Evolutionary conservation across 2,888 invertebrate genomes (phyloP), one percentile per base, ranked within the genome.

Genomic region (Neoitamus cyanurus): DNA sequence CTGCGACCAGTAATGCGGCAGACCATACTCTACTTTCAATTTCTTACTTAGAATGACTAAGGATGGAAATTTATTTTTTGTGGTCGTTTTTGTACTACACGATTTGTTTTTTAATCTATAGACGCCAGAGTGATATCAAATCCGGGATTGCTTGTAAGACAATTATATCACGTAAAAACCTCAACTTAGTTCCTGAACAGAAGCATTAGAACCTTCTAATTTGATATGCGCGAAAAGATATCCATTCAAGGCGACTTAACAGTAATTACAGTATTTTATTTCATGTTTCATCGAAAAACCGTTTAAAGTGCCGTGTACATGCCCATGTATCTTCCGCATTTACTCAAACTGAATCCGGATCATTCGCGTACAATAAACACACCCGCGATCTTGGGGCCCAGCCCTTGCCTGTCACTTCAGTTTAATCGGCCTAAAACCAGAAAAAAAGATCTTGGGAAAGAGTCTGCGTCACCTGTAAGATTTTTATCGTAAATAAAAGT

Each of bases 401-500:
- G 58, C 58, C 58, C 58, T 58, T 58, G 58, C 58, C 58, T 15
- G 58, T 58, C 58, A 58, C 58, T 58, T 58, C 20, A 15, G 9
- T 58, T 15, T 58, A 58, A 58, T 15, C 58, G n/a, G 42, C 25
- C 25, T 25, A 20, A 58, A 58, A 58, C 58, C 58, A 7, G 58
- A 15, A 42, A 58, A 58, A 58, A 15, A 58, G 58, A 58, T 58
- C 42, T 58, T 58, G 20, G 3, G 58, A 58, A 42, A 42, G 42
- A 42, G 42, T 13, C 42, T 42, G 42, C n/a, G 42, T 42, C 42
- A 42, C 42, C 42, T 42, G 42, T n/a, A 42, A 58, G 9, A 58
- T 58, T 58, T 58, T 58, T 20, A 9, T 42, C 75, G 42, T 75
- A 75, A 75, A 75, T 25, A 42, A 75, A 42, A 75, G 31, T 13